phyloP scores from a whole-genome alignment of 1,140 invertebrate species.

The Drosophila carrolli region DNA sequence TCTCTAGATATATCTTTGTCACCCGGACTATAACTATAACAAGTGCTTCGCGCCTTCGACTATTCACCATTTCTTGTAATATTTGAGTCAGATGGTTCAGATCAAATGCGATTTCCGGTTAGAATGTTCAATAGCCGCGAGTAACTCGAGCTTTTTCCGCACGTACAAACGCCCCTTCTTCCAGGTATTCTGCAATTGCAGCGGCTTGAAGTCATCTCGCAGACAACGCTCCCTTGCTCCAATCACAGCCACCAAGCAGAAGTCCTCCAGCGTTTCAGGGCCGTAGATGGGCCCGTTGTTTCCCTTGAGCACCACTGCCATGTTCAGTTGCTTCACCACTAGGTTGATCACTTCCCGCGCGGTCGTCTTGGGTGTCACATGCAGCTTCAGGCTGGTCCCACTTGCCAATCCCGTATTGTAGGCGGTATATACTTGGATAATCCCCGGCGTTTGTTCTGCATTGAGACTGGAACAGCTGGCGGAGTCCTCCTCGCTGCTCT shows the following conservation, averaged over 20 bases:
- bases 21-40: background rate
- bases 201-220: slow-evolving; percentile 95
- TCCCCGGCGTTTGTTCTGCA: slow-evolving; percentile 85
- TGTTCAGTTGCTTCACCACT: slow-evolving; percentile 97
- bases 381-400: slow-evolving; percentile 96
- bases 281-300: slow-evolving; percentile 93
- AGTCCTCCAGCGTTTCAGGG: slow-evolving; percentile 91
- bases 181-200: slow-evolving; percentile 98
- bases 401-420: slow-evolving; percentile 96
- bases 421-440: slow-evolving; percentile 95
- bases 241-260: slow-evolving; percentile 97
- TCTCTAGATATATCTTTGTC: slow-evolving; percentile 12
- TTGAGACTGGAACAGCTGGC: slow-evolving; percentile 73
- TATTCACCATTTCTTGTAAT: background rate
- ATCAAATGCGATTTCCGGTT: slow-evolving; percentile 88
- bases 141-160: slow-evolving; percentile 93
- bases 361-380: slow-evolving; percentile 95
- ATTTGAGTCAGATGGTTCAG: slow-evolving; percentile 26
- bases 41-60: background rate
- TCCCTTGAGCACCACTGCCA: slow-evolving; percentile 93
- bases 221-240: slow-evolving; percentile 96
- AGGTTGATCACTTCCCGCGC: slow-evolving; percentile 96
- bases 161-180: slow-evolving; percentile 96
- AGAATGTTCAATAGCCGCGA: slow-evolving; percentile 94
- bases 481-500: slow-evolving; percentile 77